Evolutionary conservation across 1,140 invertebrate species (phyloP).

Genomic region (Leptinotarsa lineolata): DNA sequence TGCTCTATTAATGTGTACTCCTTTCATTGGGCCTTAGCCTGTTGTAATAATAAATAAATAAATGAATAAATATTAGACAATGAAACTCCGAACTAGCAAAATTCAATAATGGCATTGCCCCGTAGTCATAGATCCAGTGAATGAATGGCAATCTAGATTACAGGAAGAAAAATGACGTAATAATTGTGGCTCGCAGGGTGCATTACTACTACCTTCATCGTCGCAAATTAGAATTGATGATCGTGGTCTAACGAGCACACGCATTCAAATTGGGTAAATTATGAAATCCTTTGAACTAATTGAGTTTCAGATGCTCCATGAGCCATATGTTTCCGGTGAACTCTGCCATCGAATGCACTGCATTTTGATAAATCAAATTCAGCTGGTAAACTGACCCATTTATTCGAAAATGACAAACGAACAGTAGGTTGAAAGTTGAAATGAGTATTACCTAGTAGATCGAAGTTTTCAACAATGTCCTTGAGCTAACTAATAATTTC

Average conservation of each 20-base stretch:
- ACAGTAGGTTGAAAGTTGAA: no score
- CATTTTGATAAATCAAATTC: not conserved
- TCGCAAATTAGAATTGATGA: constrained; percentile 25
- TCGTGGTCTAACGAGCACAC: not conserved
- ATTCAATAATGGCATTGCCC: not conserved
- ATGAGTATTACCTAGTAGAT: no score
- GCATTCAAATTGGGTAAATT: constrained; percentile 22
- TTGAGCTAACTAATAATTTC: no score
- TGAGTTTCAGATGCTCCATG: constrained; percentile 17
- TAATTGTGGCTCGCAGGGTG: constrained; percentile 1
- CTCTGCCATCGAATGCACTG: not conserved
- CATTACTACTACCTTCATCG: not conserved
- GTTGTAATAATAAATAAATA: no score
- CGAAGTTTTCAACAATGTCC: no score
- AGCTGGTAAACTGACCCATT: no score
- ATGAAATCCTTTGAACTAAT: constrained; percentile 28
- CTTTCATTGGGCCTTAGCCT: no score
- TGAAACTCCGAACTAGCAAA: no score
- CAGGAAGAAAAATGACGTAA: constrained; percentile 3
- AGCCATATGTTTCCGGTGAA: constrained; percentile 21
- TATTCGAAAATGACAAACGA: no score
- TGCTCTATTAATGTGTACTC: no score
- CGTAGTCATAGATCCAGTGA: not conserved
- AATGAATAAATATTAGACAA: no score
- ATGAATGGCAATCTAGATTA: not conserved